Conservation (phyloP, 2,113 vertebrate genomes). For the Dasyurus viverrinus region DNA sequence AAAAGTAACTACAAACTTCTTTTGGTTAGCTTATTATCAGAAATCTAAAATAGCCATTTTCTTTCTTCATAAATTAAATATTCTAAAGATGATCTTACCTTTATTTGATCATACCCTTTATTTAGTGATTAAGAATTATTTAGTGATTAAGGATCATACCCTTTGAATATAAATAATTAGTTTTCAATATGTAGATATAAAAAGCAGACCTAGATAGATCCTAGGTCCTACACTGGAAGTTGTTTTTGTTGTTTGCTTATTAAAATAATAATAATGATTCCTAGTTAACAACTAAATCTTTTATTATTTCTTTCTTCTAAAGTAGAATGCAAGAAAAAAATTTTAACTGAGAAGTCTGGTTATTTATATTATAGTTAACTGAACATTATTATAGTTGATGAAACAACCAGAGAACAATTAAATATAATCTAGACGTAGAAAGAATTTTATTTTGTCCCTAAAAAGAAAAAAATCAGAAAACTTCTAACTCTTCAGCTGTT, state of each 20-base stretch:
- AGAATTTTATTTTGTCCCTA: not conserved
- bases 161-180: not conserved
- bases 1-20: not conserved
- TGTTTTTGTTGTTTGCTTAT: not conserved
- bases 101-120: too few species aligned
- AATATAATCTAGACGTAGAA: not conserved
- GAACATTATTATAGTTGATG: not conserved
- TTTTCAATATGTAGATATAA: not conserved
- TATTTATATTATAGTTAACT: not conserved
- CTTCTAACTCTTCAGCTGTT: not conserved
- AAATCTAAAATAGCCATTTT: not conserved
- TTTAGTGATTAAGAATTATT: not conserved
- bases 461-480: not conserved
- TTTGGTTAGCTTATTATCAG: slow-evolving; percentile 25
- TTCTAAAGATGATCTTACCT: not conserved
- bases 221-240: not conserved
- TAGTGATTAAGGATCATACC: not conserved
- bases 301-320: not conserved
- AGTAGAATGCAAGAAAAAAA: not conserved
- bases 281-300: not conserved
- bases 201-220: not conserved
- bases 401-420: not conserved
- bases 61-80: not conserved
- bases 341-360: not conserved
- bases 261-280: not conserved